Base-by-base conservation (phyloP, 2,888 invertebrate genomes). In the Pristionchus maxplancki region DNA sequence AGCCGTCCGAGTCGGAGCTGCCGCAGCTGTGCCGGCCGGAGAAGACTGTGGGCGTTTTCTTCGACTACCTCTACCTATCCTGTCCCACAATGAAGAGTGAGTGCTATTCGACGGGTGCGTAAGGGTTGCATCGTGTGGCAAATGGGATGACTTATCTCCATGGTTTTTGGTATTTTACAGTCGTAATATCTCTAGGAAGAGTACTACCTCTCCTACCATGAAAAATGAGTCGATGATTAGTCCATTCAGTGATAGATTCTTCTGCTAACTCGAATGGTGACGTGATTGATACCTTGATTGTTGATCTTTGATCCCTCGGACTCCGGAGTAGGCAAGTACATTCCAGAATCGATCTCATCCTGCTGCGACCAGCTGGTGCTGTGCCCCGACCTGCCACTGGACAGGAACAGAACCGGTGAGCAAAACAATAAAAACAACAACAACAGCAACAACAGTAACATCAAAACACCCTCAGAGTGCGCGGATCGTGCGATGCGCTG, bases 1-100 rank as follows among this genome's bases (percentile, higher is more conserved):
- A 85, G 44, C 85, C 85, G n/a, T 48, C 24, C 64, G 85, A 85
- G 58, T 28, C n/a, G 40, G n/a, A 37, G 40, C 85, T 85, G n/a
- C 84, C 48, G 20, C 28, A 71, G 31, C 62, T 87, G 44, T 71
- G 44, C 48, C 67, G 71, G 40, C 71, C 48, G 17, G 50, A 87
- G 37, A n/a, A 48, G 31, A 37, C 86, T 11, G 28, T 87, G 17
- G 86, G 86, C 50, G 50, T 87, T 0, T 50, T 40, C 44, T 87
- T 87, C 50, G 86, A 87, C 71, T 87, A 87, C 71, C 31, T 87
- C n/a, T 87, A 87, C 71, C 44, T 50, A 20, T 34, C 86, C 86
- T 87, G 86, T 34, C 86, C 86, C 11, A 71, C 86, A 31, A 53
- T 87, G 34, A 87, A 71, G 50, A 37, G 86, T 87, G 11, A 64